Percentiles rank a stretch among this genome's conserved stretches.
Conservation (phyloP, 2,113 vertebrate species). For the Fulica atra region DNA sequence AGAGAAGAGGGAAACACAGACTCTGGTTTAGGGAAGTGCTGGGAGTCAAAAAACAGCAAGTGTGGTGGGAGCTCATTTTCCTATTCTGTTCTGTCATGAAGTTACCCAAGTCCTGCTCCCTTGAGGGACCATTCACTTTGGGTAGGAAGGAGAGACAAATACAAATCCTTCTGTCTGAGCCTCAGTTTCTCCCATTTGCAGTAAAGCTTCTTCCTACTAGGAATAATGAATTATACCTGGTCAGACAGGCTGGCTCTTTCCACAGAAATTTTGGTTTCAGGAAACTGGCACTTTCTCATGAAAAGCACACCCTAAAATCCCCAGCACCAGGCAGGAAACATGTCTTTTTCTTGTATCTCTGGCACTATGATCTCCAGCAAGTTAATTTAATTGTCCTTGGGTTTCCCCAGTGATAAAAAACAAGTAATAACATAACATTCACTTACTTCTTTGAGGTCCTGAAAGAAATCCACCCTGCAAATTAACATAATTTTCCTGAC, state of each 20-base stretch:
- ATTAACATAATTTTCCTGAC: slow-evolving; percentile 14
- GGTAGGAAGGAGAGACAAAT: background rate
- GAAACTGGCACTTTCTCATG: background rate
- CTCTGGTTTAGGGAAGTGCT: background rate
- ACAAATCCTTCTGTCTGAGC: background rate
- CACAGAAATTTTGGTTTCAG: background rate
- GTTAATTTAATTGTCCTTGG: slow-evolving; percentile 41
- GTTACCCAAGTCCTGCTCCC: background rate
- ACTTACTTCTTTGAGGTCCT: background rate
- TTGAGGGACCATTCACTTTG: background rate
- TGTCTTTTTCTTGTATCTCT: background rate
- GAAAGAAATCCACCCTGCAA: background rate
- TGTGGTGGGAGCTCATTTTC: background rate
- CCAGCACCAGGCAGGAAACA: background rate
- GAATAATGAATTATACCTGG: background rate
- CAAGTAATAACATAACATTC: background rate
- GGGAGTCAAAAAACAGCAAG: background rate
- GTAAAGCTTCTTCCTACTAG: background rate
- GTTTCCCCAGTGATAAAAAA: slow-evolving; percentile 29
- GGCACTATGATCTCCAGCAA: background rate
- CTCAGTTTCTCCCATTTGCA: background rate
- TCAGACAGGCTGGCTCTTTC: background rate
- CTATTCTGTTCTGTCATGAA: background rate
- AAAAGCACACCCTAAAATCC: background rate
- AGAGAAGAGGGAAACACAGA: background rate